phyloP scores from a whole-genome alignment of 2,113 vertebrate species.

The Engystomops pustulosus region DNA sequence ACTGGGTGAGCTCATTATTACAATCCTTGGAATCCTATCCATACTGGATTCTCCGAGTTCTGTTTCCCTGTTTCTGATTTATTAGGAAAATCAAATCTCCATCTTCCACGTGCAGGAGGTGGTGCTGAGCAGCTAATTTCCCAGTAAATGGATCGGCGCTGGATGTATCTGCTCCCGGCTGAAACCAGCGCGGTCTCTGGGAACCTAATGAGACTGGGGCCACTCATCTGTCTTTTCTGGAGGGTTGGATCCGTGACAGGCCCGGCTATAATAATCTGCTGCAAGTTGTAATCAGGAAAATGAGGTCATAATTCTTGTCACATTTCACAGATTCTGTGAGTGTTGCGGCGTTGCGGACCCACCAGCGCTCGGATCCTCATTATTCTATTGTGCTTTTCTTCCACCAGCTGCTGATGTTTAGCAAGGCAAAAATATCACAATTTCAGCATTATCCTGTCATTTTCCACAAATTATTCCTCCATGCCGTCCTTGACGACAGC shows the following conservation, averaged over 20 bases:
- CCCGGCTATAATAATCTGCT: slow-evolving; percentile 76
- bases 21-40: too few relatives aligned
- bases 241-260: slow-evolving; percentile 69
- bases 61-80: not conserved
- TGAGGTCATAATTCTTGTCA: slow-evolving; percentile 80
- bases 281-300: slow-evolving; percentile 87
- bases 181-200: slow-evolving; percentile 67
- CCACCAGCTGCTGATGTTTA: slow-evolving; percentile 57
- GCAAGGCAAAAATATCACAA: slow-evolving; percentile 52
- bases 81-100: too few relatives aligned
- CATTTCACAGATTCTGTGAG: slow-evolving; percentile 60
- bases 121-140: not conserved
- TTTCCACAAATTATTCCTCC: slow-evolving; percentile 28
- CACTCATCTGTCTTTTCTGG: slow-evolving; percentile 77
- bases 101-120: not conserved
- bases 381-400: slow-evolving; percentile 39
- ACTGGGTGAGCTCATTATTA: too few relatives aligned
- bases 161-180: not conserved
- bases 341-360: slow-evolving; percentile 63
- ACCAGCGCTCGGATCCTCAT: slow-evolving; percentile 48
- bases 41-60: not conserved
- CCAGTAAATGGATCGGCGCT: not conserved
- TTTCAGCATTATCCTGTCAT: slow-evolving; percentile 54
- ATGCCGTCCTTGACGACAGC: not conserved
- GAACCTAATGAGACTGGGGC: slow-evolving; percentile 72